Conservation (phyloP, 2,797 vertebrate genomes). For the Poliocrania exsul region DNA sequence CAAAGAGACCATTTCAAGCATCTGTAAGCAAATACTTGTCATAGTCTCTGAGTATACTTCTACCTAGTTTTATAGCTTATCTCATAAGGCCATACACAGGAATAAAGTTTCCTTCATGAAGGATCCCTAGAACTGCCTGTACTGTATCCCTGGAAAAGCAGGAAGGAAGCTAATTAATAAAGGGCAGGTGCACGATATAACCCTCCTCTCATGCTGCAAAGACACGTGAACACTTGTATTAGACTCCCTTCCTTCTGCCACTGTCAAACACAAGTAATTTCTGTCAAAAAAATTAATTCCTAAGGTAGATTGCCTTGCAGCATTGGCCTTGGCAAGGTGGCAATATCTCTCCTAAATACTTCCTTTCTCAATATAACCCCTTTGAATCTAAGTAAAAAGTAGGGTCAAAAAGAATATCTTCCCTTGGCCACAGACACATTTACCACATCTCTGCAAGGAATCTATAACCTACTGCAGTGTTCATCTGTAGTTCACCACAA, state of each 20-base stretch:
- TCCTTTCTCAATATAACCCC: not conserved
- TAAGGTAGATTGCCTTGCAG: not conserved
- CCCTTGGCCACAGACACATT: not conserved
- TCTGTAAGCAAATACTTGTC: not conserved
- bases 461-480: not conserved
- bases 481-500: not conserved
- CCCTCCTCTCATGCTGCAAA: not conserved
- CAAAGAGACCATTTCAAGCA: not conserved
- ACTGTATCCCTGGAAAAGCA: not conserved
- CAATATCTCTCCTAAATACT: not conserved
- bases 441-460: not conserved
- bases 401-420: not conserved
- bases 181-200: not conserved
- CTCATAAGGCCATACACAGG: not conserved
- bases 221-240: fast-evolving
- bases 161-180: constrained; percentile 12
- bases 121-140: not conserved
- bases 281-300: not conserved
- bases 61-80: not conserved
- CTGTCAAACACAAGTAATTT: not conserved
- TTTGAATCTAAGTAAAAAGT: not conserved
- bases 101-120: not conserved
- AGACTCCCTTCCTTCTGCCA: not conserved
- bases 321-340: not conserved
- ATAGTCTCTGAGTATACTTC: not conserved